Percentiles rank a stretch among this genome's conserved stretches.
Conservation (phyloP, 2,888 invertebrate species). For the Argyra leucocephala region DNA sequence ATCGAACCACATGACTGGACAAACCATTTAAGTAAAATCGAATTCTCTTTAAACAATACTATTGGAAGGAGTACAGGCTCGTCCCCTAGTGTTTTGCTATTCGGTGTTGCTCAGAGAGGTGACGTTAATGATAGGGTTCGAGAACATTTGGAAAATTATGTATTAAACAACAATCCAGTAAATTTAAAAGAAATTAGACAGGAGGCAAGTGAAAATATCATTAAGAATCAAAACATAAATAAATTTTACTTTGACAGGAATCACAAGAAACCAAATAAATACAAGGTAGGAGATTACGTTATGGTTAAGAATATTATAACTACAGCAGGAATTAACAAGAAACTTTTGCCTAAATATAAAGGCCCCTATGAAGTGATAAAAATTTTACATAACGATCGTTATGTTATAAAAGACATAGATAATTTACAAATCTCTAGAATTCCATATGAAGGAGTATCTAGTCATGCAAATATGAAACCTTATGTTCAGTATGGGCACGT, state of each 20-base stretch:
- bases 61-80: slow-evolving; percentile 27
- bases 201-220: slow-evolving; percentile 19
- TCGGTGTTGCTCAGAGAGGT: slow-evolving; percentile 29
- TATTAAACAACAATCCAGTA: too few relatives aligned
- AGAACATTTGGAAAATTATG: slow-evolving; percentile 15
- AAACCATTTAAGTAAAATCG: slow-evolving; percentile 21
- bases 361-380: slow-evolving; percentile 28
- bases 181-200: neutral
- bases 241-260: slow-evolving; percentile 18
- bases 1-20: slow-evolving; percentile 17
- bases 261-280: slow-evolving; percentile 18
- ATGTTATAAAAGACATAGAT: slow-evolving; percentile 21
- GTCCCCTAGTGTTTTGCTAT: slow-evolving; percentile 28
- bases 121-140: slow-evolving; percentile 21
- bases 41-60: slow-evolving; percentile 28
- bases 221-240: slow-evolving; percentile 19
- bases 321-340: slow-evolving; percentile 20
- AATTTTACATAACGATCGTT: slow-evolving; percentile 26
- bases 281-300: slow-evolving; percentile 24
- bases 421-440: slow-evolving; percentile 14
- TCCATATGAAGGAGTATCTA: neutral
- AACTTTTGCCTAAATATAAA: slow-evolving; percentile 27
- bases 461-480: slow-evolving; percentile 11
- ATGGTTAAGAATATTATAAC: slow-evolving; percentile 25
- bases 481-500: too few relatives aligned